Evolutionary conservation across 1,140 invertebrate genomes (phyloP), one percentile per base, ranked within the genome.

Genomic region (Prorops nasuta): DNA sequence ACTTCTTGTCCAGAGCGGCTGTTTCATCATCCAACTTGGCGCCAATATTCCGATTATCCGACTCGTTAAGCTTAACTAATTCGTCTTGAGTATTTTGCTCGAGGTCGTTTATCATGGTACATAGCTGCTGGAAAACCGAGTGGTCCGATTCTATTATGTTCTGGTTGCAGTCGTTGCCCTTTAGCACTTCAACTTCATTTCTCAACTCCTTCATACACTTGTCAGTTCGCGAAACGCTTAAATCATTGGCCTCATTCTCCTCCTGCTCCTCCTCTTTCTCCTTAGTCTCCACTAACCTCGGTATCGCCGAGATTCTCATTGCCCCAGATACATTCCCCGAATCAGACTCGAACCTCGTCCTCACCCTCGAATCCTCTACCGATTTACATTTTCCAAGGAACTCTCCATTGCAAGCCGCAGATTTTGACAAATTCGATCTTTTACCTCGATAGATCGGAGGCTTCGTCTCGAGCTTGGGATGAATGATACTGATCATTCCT

Each of bases 21-120:
- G 9, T 32, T 9, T 6, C 49, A 49, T 2, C n/a, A n/a, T n/a
- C n/a, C n/a, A n/a, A n/a, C n/a, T n/a, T n/a, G n/a, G n/a, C n/a
- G n/a, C n/a, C n/a, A 37, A 22, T 1, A 48, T 15, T 34, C 49
- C 44, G 10, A 12, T 39, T 12, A 53, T 15, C 1, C 7, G 39
- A 15, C 22, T 41, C 45, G 19, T 41, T 22, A 34, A 40, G 14
- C n/a, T 18, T 17, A 12, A 3, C 18, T 17, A 8, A 32, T 40
- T 16, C 37, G 20, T 36, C 32, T n/a, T 20, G 17, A 31, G 47
- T 49, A 56, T 69, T 64, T 31, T 60, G 50, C 24, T 72, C 64
- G 32, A 76, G 49, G 42, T 71, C 54, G 20, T 48, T 66, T 16
- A 74, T 73, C 64, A 70, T 73, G 1, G 43, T 62, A 40, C 66